A percentile compares a stretch with the other conserved stretches of the same genome.
phyloP scores from a whole-genome alignment of 2,113 vertebrate species.

The Mobula birostris region DNA sequence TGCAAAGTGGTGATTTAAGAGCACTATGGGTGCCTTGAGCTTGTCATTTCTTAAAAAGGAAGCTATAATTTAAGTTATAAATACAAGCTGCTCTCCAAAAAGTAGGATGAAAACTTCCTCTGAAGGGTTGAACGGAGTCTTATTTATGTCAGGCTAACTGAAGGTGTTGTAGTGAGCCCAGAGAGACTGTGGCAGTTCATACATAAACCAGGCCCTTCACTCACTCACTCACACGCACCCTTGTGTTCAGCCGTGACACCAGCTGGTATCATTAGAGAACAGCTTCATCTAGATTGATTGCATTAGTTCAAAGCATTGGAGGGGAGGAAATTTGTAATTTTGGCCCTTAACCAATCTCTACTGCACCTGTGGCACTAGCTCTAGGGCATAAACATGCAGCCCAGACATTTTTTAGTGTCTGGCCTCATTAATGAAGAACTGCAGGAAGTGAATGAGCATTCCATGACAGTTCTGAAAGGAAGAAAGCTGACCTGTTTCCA shows the following conservation, averaged over 20 bases:
- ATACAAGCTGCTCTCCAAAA: constrained; percentile 10
- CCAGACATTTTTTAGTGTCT: neutral
- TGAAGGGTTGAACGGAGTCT: neutral
- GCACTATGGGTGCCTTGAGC: neutral
- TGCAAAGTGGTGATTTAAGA: neutral
- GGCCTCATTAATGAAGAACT: neutral
- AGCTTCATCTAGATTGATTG: neutral
- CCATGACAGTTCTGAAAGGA: neutral
- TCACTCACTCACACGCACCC: neutral
- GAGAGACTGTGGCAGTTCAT: neutral
- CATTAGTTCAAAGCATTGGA: neutral
- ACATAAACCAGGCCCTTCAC: neutral
- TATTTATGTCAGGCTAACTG: constrained; percentile 6
- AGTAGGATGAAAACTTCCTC: neutral
- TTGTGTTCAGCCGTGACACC: neutral
- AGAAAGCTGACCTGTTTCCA: neutral
- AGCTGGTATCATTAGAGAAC: too few species aligned
- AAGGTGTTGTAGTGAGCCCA: neutral
- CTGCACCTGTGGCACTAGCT: neutral
- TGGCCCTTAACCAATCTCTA: neutral
- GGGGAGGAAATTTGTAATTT: neutral
- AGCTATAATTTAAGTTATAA: constrained; percentile 22
- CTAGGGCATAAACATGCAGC: neutral
- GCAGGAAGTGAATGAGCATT: neutral
- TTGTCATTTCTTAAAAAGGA: neutral